A percentile compares a stretch with the other conserved stretches of the same genome.
Evolutionary conservation across 2,888 invertebrate species (phyloP).

Genomic region (Trypoxylon attenuatum): DNA sequence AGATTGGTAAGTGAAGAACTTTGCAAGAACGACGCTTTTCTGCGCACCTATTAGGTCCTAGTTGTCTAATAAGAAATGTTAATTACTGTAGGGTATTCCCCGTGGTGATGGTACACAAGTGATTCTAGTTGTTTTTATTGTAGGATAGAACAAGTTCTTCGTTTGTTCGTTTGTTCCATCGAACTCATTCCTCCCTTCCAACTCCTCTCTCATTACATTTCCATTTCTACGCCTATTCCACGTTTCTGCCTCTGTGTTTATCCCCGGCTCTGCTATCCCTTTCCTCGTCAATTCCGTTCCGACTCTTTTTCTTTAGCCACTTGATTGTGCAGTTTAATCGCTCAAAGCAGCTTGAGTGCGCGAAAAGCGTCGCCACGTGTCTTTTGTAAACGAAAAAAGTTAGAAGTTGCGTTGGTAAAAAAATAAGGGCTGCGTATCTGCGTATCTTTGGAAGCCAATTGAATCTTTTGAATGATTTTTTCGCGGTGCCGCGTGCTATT

Average conservation of each 20-base stretch:
- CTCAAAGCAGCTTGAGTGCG: conserved; percentile 52
- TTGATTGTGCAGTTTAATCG: conserved; percentile 32
- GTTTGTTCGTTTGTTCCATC: conserved; percentile 45
- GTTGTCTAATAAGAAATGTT: conserved; percentile 57
- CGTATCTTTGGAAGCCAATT: too few species aligned
- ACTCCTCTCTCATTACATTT: conserved; percentile 11
- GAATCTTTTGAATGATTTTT: neutral
- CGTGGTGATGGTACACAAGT: conserved; percentile 69
- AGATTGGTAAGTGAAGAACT: conserved; percentile 27
- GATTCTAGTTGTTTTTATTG: conserved; percentile 68
- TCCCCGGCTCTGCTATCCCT: conserved; percentile 1
- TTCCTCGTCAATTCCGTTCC: neutral
- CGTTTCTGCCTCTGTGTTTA: neutral
- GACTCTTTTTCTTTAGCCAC: conserved; percentile 34
- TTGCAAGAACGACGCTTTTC: conserved; percentile 62
- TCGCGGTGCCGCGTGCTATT: neutral
- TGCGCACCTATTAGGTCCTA: conserved; percentile 60
- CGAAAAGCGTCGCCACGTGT: conserved; percentile 59
- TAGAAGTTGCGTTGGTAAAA: conserved; percentile 17
- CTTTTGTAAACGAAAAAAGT: conserved; percentile 15
- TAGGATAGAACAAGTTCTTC: conserved; percentile 56
- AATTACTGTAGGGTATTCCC: conserved; percentile 66
- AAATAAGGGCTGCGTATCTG: too few species aligned
- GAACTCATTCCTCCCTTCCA: conserved; percentile 22
- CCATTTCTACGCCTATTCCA: neutral